Conservation (phyloP, 2,888 invertebrate genomes). For the Pyrochroa serraticornis region DNA sequence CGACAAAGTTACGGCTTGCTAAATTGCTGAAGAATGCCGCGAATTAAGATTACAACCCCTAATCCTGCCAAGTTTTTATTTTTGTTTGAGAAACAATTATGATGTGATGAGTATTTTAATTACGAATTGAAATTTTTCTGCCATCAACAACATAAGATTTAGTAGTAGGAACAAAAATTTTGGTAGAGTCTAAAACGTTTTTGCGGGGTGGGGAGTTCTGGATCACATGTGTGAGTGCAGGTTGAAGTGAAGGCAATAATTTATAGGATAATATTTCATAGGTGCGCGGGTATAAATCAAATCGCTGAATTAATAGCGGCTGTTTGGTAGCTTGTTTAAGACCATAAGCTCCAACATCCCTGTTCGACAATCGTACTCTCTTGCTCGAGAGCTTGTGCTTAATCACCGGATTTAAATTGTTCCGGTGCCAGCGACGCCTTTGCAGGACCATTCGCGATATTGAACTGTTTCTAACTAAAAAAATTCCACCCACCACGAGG, state of each 20-base stretch:
- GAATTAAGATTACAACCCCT: no score
- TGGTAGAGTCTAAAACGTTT: no score
- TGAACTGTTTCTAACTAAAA: background rate
- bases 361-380: slow-evolving; percentile 44
- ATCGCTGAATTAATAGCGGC: slow-evolving; percentile 46
- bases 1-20: no score
- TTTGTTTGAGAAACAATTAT: no score
- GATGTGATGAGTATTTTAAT: no score
- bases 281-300: slow-evolving; percentile 47
- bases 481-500: background rate
- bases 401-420: slow-evolving; percentile 34
- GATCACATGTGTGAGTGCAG: slow-evolving; percentile 28
- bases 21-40: no score
- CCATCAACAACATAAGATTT: no score
- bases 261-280: slow-evolving; percentile 49
- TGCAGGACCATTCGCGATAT: slow-evolving; percentile 20
- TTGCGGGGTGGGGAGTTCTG: background rate
- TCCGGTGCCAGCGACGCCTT: slow-evolving; percentile 26
- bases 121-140: no score
- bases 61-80: no score
- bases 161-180: no score
- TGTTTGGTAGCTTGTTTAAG: slow-evolving; percentile 46
- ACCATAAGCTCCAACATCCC: slow-evolving; percentile 48
- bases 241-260: slow-evolving; percentile 36
- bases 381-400: slow-evolving; percentile 34